These are phyloP conservation scores for Melopsittacus undulatus DNA, from an alignment of 2,797 vertebrate species.

Conservation along the genomic window DNA sequence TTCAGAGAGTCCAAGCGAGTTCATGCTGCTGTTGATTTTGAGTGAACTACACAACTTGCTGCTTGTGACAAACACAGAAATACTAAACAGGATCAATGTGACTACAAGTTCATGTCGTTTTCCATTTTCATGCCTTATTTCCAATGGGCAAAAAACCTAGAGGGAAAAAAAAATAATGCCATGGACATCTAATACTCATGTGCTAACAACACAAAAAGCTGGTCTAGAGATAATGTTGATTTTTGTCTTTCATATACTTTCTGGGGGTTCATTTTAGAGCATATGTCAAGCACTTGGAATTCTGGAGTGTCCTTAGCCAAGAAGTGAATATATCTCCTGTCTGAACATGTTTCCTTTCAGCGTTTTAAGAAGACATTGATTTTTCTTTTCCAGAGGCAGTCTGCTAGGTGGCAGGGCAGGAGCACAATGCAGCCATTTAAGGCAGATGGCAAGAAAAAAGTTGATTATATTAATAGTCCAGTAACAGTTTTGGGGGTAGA, in stretches of 20 bases:
- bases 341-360: neutral
- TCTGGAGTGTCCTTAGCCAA: neutral
- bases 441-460: neutral
- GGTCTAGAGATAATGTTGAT: neutral
- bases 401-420: constrained; percentile 34
- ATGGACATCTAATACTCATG: neutral
- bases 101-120: constrained; percentile 20
- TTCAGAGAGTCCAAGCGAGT: neutral
- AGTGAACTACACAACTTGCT: neutral
- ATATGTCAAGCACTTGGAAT: neutral
- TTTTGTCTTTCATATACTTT: neutral
- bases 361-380: neutral
- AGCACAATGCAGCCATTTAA: neutral
- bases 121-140: neutral
- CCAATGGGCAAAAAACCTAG: neutral
- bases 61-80: constrained; percentile 13
- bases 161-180: neutral
- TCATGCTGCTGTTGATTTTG: neutral
- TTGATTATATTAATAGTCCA: neutral
- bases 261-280: neutral
- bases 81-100: neutral
- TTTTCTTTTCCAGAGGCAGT: neutral
- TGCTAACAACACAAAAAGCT: neutral
- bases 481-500: neutral
- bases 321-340: neutral